A percentile compares a stretch with the other conserved stretches of the same genome.
Conservation (phyloP, 1,140 invertebrate genomes). For the Drosophila setifemur region DNA sequence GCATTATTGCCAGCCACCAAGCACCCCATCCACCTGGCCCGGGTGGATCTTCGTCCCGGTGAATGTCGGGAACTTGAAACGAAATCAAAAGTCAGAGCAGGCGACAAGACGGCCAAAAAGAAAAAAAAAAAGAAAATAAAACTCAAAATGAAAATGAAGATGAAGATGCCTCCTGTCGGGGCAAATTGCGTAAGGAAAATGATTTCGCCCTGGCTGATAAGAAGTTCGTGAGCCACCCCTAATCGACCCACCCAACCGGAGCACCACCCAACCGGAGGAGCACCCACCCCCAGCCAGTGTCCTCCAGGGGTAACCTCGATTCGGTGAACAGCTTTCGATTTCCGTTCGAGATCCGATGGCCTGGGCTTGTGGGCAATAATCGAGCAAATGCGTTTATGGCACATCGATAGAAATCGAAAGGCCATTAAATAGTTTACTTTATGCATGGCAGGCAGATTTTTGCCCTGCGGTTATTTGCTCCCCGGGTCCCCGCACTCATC, state of each 20-base stretch:
- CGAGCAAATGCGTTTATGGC: slow-evolving; percentile 53
- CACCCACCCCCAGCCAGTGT: slow-evolving; percentile 6
- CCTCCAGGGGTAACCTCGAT: slow-evolving; percentile 42
- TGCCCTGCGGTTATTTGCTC: slow-evolving; percentile 72
- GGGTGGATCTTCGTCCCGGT: slow-evolving; percentile 2
- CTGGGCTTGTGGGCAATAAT: slow-evolving; percentile 11
- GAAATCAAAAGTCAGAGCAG: slow-evolving; percentile 63
- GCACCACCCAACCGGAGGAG: slow-evolving; percentile 6
- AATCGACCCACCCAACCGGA: slow-evolving; percentile 15
- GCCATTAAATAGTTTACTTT: slow-evolving; percentile 80
- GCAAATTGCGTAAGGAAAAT: slow-evolving; percentile 67
- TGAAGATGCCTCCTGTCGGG: slow-evolving; percentile 23
- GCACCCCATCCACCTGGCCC: slow-evolving; percentile 5
- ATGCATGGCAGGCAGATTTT: slow-evolving; percentile 74
- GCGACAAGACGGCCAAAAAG: background rate
- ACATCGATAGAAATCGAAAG: slow-evolving; percentile 65
- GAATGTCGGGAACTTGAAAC: slow-evolving; percentile 55
- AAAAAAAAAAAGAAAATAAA: slow-evolving; percentile 21
- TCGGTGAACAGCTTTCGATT: slow-evolving; percentile 70
- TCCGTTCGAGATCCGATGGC: slow-evolving; percentile 53
- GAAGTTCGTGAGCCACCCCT: slow-evolving; percentile 23
- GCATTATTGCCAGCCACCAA: slow-evolving; percentile 58
- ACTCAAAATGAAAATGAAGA: slow-evolving; percentile 7
- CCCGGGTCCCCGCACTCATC: slow-evolving; percentile 40
- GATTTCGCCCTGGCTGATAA: slow-evolving; percentile 45